Percentiles rank a stretch among this genome's conserved stretches.
Conservation (phyloP, 2,797 vertebrate species). For the Parauchenoglanis punctatus region DNA sequence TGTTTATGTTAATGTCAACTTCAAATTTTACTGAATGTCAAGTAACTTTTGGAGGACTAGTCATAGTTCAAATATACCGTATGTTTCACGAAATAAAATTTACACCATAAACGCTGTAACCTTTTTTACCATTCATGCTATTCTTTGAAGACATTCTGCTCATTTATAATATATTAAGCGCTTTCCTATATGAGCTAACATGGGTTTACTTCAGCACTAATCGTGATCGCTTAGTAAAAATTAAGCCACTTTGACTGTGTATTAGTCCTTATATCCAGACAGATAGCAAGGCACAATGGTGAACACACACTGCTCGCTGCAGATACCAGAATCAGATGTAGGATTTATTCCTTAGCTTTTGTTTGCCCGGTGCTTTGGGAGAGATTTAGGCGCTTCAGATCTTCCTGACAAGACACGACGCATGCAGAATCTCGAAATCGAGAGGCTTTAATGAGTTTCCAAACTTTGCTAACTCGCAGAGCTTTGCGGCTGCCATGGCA, state of each 20-base stretch:
- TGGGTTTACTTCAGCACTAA: neutral
- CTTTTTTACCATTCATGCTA: neutral
- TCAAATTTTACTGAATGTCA: neutral
- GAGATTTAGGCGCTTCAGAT: constrained; percentile 70
- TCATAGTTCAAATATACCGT: neutral
- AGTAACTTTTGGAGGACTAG: neutral
- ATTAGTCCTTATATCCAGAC: constrained; percentile 37
- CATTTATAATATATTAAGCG: too few relatives aligned
- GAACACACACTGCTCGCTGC: constrained; percentile 66
- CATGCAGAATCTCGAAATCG: constrained; percentile 57
- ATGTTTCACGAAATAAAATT: neutral
- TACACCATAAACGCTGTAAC: too few relatives aligned
- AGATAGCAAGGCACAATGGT: constrained; percentile 65
- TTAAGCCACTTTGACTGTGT: constrained; percentile 2
- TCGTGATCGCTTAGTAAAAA: constrained; percentile 26
- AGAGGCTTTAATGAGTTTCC: constrained; percentile 70
- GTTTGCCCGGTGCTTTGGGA: constrained; percentile 71
- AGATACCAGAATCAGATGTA: constrained; percentile 79
- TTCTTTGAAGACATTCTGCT: neutral
- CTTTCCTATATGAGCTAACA: neutral
- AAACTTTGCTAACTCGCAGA: constrained; percentile 67
- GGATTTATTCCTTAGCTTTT: constrained; percentile 72
- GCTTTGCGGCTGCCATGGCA: constrained; percentile 32
- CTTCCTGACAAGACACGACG: constrained; percentile 65
- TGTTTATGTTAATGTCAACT: neutral